A percentile compares a stretch with the other conserved stretches of the same genome.
These are phyloP conservation scores for Pangasius sanitwongsei DNA, from an alignment of 2,797 vertebrate species.

Conservation along the genomic window DNA sequence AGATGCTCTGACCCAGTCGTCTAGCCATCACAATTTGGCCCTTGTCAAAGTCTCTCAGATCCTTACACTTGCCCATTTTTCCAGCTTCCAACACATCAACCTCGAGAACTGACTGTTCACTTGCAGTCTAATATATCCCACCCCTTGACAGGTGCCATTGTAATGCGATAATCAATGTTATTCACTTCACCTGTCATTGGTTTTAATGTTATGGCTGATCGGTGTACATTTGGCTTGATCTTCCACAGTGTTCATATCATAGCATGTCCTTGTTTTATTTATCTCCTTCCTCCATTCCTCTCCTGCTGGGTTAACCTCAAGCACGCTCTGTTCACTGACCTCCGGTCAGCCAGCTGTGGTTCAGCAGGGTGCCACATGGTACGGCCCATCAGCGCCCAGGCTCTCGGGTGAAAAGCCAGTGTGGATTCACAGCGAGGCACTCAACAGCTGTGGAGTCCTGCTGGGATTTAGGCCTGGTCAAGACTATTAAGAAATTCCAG, in stretches of 20 bases:
- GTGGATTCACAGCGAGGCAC: not conserved
- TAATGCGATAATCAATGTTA: no score
- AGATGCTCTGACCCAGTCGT: no score
- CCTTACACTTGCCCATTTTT: no score
- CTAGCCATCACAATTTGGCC: no score
- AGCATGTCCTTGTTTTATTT: not conserved
- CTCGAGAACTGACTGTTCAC: no score
- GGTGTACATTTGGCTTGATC: not conserved
- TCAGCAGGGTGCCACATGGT: conserved; percentile 18
- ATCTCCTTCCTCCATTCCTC: not conserved
- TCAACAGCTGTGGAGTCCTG: conserved; percentile 22
- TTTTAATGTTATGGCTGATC: no score
- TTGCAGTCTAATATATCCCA: no score
- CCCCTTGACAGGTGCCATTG: no score
- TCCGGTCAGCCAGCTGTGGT: conserved; percentile 15
- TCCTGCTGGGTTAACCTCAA: conserved; percentile 4
- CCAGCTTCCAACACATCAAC: no score
- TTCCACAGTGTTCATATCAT: not conserved
- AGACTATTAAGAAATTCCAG: conserved; percentile 12
- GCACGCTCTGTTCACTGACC: conserved; percentile 2
- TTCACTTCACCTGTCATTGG: no score
- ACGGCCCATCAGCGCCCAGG: not conserved
- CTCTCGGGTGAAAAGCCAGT: conserved; percentile 26
- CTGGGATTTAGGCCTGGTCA: conserved; percentile 28
- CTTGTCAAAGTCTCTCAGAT: no score